phyloP scores from a whole-genome alignment of 2,888 invertebrate species.

The Melipona beecheii region DNA sequence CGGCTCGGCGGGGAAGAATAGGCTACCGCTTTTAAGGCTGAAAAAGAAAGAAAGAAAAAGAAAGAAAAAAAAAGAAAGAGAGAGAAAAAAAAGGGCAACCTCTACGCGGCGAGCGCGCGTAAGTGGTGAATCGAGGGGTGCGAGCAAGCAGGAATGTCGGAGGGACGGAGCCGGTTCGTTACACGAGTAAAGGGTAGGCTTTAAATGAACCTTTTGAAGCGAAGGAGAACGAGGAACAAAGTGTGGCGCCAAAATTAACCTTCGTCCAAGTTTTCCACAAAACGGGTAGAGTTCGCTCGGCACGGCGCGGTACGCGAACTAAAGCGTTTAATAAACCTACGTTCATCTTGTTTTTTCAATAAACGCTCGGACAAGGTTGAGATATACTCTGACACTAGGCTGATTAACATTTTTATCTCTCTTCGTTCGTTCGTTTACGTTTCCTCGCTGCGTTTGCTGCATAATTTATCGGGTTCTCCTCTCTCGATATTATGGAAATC shows the following conservation, averaged over 20 bases:
- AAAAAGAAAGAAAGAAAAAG: background rate
- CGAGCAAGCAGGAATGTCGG: background rate
- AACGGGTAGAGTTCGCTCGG: background rate
- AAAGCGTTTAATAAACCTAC: background rate
- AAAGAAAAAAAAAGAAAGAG: background rate
- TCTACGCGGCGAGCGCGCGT: background rate
- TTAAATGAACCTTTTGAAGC: background rate
- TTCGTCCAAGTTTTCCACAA: background rate
- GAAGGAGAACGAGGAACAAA: background rate
- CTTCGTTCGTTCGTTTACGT: too few species aligned
- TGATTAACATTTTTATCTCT: too few species aligned
- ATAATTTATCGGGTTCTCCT: background rate
- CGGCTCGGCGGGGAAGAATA: conserved; percentile 30
- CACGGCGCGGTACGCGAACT: background rate
- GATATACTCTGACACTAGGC: background rate
- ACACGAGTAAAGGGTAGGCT: conserved; percentile 24
- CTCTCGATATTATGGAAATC: background rate
- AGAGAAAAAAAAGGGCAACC: background rate
- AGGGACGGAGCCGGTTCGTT: conserved; percentile 24
- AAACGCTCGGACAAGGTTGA: background rate
- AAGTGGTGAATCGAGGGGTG: conserved; percentile 12
- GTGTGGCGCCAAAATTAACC: conserved; percentile 3
- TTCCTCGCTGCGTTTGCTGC: background rate
- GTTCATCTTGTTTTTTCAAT: background rate
- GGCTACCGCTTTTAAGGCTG: conserved; percentile 22